Conservation (phyloP, 2,797 vertebrate genomes). For the Gambelia wislizenii region DNA sequence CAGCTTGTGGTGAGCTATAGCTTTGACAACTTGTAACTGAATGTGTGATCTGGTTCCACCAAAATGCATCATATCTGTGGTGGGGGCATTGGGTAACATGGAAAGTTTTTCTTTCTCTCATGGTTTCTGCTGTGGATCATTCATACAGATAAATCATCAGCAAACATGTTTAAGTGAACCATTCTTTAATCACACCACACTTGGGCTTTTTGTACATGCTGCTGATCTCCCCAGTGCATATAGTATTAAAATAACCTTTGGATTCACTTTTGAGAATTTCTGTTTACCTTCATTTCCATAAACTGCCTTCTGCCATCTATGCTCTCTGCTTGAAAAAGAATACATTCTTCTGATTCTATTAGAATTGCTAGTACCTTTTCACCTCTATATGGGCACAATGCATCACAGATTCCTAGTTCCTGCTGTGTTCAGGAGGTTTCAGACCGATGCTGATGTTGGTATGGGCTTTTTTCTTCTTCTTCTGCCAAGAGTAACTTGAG, state of each 20-base stretch:
- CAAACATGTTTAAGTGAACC: background rate
- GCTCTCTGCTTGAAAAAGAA: constrained; percentile 49
- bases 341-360: constrained; percentile 53
- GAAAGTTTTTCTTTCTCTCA: background rate
- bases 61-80: background rate
- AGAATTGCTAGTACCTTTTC: constrained; percentile 53
- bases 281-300: constrained; percentile 30
- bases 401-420: constrained; percentile 51
- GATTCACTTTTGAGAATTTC: constrained; percentile 45
- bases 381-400: constrained; percentile 61
- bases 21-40: background rate
- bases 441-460: constrained; percentile 32
- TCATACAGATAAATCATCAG: background rate
- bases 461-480: constrained; percentile 39
- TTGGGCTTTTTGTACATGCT: background rate
- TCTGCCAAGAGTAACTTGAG: constrained; percentile 53
- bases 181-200: background rate
- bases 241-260: constrained; percentile 3
- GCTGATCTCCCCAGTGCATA: constrained; percentile 19
- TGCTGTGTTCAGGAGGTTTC: constrained; percentile 58
- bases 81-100: too few relatives aligned
- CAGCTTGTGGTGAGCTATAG: background rate
- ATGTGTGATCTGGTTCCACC: background rate
- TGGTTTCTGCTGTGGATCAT: background rate
- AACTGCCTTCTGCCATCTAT: constrained; percentile 39